Evolutionary conservation across 2,888 invertebrate species (phyloP).

Genomic region (Tyria jacobaeae): DNA sequence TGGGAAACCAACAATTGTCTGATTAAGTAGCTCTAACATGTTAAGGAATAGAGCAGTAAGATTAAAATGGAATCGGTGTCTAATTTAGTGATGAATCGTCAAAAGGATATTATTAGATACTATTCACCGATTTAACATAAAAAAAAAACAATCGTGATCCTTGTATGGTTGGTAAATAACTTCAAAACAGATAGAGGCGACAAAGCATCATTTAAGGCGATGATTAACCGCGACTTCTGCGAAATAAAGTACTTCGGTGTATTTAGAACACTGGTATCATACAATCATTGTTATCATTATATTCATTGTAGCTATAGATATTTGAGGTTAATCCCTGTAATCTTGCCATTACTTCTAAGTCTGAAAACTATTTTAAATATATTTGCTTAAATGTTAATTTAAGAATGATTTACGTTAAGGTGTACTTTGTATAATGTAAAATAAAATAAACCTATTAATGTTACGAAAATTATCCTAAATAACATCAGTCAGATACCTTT

Average conservation of each 20-base stretch:
- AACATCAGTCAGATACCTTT: not conserved
- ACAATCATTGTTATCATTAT: not conserved
- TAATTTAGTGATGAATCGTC: not conserved
- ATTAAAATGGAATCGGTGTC: not conserved
- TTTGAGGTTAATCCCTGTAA: not conserved
- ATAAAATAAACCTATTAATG: not conserved
- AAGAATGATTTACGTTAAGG: too few relatives aligned
- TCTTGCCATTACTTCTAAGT: not conserved
- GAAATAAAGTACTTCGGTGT: not conserved
- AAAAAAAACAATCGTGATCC: not conserved
- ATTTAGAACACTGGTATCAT: not conserved
- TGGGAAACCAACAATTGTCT: too few relatives aligned
- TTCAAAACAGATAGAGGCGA: not conserved
- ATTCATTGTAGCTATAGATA: not conserved
- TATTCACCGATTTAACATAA: not conserved
- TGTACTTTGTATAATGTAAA: too few relatives aligned
- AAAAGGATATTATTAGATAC: not conserved
- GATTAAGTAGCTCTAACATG: too few relatives aligned
- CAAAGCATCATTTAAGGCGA: not conserved
- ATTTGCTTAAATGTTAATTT: too few relatives aligned
- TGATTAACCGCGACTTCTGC: not conserved
- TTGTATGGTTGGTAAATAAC: not conserved
- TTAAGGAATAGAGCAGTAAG: not conserved
- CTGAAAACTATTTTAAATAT: not conserved
- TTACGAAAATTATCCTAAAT: not conserved